A percentile compares a stretch with the other conserved stretches of the same genome.
Evolutionary conservation across 1,140 invertebrate genomes (phyloP).

Genomic region (Ganaspis sp.): DNA sequence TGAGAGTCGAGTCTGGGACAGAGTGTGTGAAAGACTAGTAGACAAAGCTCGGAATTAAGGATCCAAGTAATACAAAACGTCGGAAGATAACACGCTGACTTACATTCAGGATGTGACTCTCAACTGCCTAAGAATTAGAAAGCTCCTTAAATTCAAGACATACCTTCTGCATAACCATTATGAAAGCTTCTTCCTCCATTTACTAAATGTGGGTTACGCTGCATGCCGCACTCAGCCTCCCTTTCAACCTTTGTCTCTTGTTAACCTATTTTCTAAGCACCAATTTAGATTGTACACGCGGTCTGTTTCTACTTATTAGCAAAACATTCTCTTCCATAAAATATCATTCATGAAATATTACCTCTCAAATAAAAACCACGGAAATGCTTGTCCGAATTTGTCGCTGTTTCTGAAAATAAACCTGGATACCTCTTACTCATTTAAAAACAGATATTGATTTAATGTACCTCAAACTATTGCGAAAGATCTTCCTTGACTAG

Average conservation of each 20-base stretch:
- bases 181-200: slow-evolving; percentile 8
- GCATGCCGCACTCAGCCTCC: not conserved
- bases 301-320: not conserved
- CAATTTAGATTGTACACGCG: not conserved
- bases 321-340: too few species aligned
- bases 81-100: slow-evolving; percentile 49
- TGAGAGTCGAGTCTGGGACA: slow-evolving; percentile 31
- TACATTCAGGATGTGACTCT: slow-evolving; percentile 57
- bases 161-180: slow-evolving; percentile 31
- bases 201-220: not conserved
- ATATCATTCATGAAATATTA: too few species aligned
- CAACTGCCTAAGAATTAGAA: slow-evolving; percentile 51
- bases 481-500: too few species aligned
- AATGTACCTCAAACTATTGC: too few species aligned
- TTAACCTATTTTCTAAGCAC: slow-evolving; percentile 11
- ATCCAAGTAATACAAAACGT: slow-evolving; percentile 51
- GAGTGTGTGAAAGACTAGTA: slow-evolving; percentile 45
- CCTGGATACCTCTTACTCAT: too few species aligned
- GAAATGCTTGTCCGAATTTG: too few species aligned
- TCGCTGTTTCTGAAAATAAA: too few species aligned
- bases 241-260: not conserved
- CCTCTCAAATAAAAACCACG: too few species aligned
- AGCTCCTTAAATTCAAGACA: slow-evolving; percentile 54
- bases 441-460: too few species aligned
- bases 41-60: slow-evolving; percentile 52